These are phyloP conservation scores for Sitta europaea DNA, from an alignment of 2,113 vertebrate species.

Conservation along the genomic window DNA sequence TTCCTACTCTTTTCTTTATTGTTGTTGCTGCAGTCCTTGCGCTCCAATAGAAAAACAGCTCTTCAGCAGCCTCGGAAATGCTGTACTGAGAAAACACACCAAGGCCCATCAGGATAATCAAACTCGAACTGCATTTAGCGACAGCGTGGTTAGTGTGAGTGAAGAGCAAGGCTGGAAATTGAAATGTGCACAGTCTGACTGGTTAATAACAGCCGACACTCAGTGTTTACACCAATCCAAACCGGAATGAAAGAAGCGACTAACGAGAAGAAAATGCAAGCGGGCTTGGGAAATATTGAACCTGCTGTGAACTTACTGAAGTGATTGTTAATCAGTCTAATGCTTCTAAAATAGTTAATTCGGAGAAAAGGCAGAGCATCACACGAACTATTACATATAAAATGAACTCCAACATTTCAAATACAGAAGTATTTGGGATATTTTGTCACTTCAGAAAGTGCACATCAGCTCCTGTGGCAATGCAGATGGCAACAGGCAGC, in stretches of 20 bases:
- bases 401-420: neutral
- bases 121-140: neutral
- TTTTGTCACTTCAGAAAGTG: neutral
- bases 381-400: rapidly evolving
- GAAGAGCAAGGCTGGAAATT: neutral
- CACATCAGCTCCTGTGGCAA: neutral
- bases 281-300: neutral
- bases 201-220: neutral
- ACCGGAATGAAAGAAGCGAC: neutral
- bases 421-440: neutral
- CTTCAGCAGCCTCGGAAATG: neutral
- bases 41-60: neutral
- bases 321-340: neutral
- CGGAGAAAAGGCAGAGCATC: neutral
- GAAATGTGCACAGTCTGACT: neutral
- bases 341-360: neutral
- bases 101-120: neutral
- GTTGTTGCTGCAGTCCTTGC: neutral
- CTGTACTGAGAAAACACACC: neutral
- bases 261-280: neutral
- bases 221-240: neutral
- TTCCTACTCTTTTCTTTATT: neutral
- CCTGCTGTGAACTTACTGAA: neutral
- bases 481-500: rapidly evolving
- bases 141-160: neutral